Conservation (phyloP, 2,888 invertebrate species). For the Frankliniella fusca region DNA sequence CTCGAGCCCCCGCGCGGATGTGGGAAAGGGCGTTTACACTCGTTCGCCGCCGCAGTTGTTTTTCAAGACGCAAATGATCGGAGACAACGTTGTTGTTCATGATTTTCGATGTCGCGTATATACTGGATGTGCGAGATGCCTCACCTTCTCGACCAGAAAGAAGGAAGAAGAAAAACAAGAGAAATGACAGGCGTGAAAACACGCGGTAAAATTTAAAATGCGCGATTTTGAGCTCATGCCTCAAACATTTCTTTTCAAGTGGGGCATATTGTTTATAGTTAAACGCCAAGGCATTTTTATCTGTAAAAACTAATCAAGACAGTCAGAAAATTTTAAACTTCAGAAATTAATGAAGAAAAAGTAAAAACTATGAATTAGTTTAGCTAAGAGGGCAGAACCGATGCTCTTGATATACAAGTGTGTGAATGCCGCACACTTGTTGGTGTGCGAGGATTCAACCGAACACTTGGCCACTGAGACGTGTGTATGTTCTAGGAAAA, state of each 20-base stretch:
- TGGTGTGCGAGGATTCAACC: no score
- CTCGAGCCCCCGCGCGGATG: neutral
- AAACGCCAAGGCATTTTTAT: neutral
- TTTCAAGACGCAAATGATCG: no score
- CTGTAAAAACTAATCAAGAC: neutral
- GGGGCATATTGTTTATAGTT: neutral
- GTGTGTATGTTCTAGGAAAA: no score
- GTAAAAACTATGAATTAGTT: neutral
- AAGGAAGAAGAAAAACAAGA: neutral
- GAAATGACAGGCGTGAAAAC: neutral
- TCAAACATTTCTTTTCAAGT: neutral
- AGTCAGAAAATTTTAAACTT: neutral
- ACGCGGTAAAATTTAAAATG: neutral
- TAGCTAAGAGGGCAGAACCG: no score
- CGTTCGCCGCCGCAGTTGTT: neutral
- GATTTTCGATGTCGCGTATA: no score
- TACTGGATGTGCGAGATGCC: no score
- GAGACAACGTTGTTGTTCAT: no score
- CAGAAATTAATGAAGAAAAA: neutral
- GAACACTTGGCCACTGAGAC: no score
- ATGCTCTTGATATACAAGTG: no score
- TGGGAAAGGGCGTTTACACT: neutral
- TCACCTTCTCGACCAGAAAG: neutral
- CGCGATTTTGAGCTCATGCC: neutral
- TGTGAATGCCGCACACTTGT: no score